phyloP scores from a whole-genome alignment of 2,113 vertebrate genomes.

The Anarhynchus alexandrinus region DNA sequence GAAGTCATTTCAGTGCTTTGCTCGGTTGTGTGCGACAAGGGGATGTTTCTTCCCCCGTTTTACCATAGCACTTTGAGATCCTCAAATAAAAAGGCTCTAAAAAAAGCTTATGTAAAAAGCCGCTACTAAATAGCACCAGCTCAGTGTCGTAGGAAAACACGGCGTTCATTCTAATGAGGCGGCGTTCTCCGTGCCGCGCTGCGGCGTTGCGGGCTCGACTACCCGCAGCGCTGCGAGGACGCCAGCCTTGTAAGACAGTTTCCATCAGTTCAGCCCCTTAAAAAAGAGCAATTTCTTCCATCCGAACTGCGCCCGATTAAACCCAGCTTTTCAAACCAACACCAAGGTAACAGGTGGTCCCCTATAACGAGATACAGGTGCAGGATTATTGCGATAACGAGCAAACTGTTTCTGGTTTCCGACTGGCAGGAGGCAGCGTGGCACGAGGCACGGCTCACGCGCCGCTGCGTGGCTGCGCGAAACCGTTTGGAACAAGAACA shows the following conservation, averaged over 20 bases:
- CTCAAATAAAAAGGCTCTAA: background rate
- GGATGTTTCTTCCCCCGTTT: background rate
- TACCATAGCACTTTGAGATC: background rate
- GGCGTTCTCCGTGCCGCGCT: background rate
- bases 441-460: background rate
- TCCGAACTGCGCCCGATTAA: background rate
- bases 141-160: background rate
- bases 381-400: background rate
- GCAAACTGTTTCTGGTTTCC: background rate
- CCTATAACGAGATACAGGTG: background rate
- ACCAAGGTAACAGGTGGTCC: background rate
- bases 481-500: background rate
- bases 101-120: background rate
- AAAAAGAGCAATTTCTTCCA: background rate
- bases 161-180: background rate
- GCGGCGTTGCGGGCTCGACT: background rate
- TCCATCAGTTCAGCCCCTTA: background rate
- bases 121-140: background rate
- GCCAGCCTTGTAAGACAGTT: background rate
- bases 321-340: fast-evolving
- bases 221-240: background rate
- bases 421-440: background rate
- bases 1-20: background rate
- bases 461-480: fast-evolving
- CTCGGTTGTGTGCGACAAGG: background rate